Evolutionary conservation across 2,113 vertebrate species (phyloP).

Genomic region (Triplophysa dalaica): DNA sequence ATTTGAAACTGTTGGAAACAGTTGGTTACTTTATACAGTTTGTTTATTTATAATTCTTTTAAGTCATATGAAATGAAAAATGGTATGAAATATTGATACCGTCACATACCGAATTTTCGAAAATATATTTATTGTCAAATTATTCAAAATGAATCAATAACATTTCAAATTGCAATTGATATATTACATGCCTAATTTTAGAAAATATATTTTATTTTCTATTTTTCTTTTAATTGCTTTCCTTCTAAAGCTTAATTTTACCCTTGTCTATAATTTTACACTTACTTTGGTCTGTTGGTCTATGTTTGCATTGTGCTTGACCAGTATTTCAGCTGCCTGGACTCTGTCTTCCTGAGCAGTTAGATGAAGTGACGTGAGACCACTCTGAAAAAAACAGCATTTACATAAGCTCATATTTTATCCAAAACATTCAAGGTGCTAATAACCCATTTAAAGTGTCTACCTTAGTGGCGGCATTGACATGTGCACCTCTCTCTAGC

Average conservation of each 20-base stretch:
- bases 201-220: not conserved
- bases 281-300: constrained; percentile 94
- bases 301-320: constrained; percentile 83
- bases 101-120: too few relatives aligned
- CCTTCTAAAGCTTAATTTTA: not conserved
- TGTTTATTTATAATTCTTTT: too few relatives aligned
- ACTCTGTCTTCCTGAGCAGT: constrained; percentile 94
- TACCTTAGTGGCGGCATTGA: constrained; percentile 90
- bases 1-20: too few relatives aligned
- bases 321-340: constrained; percentile 85
- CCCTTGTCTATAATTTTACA: not conserved
- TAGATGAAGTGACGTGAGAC: constrained; percentile 90
- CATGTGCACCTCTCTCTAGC: constrained; percentile 84
- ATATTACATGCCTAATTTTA: not conserved
- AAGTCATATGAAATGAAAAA: too few relatives aligned
- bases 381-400: constrained; percentile 73
- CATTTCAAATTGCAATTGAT: too few relatives aligned
- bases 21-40: too few relatives aligned
- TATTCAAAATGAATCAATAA: too few relatives aligned
- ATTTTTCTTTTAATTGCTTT: not conserved
- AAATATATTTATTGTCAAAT: too few relatives aligned
- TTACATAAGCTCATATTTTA: too few relatives aligned
- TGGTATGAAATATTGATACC: too few relatives aligned
- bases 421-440: too few relatives aligned
- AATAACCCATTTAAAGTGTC: too few relatives aligned